A percentile compares a stretch with the other conserved stretches of the same genome.
These are phyloP conservation scores for Chrysolina haemoptera DNA, from an alignment of 2,888 invertebrate species.

Conservation along the genomic window DNA sequence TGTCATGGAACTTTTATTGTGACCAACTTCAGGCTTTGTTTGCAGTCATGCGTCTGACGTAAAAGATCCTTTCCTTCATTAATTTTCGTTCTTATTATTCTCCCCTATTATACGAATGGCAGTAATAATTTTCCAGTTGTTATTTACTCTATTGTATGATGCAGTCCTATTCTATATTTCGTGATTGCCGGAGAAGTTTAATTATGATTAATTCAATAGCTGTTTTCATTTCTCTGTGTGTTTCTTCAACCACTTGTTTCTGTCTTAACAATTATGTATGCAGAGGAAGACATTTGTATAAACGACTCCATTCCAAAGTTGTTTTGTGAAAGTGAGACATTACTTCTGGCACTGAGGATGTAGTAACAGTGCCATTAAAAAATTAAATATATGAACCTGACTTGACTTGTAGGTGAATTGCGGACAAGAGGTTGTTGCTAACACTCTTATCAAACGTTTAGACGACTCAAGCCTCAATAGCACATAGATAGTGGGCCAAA, in stretches of 20 bases:
- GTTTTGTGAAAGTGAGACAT: too few species aligned
- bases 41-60: conserved; percentile 47
- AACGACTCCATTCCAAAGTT: too few species aligned
- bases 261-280: neutral
- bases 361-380: neutral
- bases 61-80: conserved; percentile 50
- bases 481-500: too few species aligned
- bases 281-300: neutral
- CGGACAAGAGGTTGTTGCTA: too few species aligned
- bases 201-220: conserved; percentile 27
- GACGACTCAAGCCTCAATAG: too few species aligned
- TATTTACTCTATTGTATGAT: conserved; percentile 27
- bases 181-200: conserved; percentile 23
- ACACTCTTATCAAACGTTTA: too few species aligned
- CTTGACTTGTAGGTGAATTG: too few species aligned
- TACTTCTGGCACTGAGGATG: neutral
- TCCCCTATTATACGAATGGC: conserved; percentile 43
- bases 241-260: conserved; percentile 25
- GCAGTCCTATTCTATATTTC: conserved; percentile 24
- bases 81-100: conserved; percentile 49
- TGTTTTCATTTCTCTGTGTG: conserved; percentile 12
- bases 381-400: too few species aligned
- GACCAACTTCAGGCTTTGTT: conserved; percentile 47
- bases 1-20: conserved; percentile 55
- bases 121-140: conserved; percentile 39